Base-by-base conservation (phyloP, 2,113 vertebrate species). In the Chlamydotis undulata region DNA sequence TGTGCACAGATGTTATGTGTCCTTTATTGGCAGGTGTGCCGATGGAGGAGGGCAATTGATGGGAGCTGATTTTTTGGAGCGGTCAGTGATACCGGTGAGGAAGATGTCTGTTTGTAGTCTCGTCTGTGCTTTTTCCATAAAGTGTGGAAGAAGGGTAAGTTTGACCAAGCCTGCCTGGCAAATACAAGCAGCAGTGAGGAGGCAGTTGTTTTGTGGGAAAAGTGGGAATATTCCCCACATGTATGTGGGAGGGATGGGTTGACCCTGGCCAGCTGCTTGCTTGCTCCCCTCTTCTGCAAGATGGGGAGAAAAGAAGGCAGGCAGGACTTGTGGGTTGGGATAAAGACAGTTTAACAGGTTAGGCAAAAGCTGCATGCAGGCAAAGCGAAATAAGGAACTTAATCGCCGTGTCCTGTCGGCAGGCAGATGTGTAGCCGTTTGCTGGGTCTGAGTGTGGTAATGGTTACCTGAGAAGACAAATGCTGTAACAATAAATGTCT, bases 251-350 rank as follows among this genome's bases (percentile, higher is more conserved):
- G 28, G 13, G 43, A 19, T 12, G 55, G 28, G 19, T 35, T 78
- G 59, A 55, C 22, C 9, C 14, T 35, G 22, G 14, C 24, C 33
- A 35, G 28, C 33, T 8, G 23, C 33, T 82, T 7, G 2, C 41
- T 82, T 0, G 0, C 60, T 73, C 22, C 33, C 15, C 19, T 52
- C 6, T 81, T 52, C 52, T 70, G 52, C 0, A 1, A 33, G 39
- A 9, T 43, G 45, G 61, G 50, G 35, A 55, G 55, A 28, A 45
- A 25, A 43, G 26, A 49, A 57, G n/a, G 39, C 17, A 31, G n/a
- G 28, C 22, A 17, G 37, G 49, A 53, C 31, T 24, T 49, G 12
- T 53, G 56, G 23, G 3, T 33, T 8, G 35, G 67, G 29, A 24
- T 70, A 11, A 43, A 79, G 65, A 14, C 28, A 25, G 21, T 22